These are phyloP conservation scores for Odocoileus hemionus DNA, from an alignment of 2,113 vertebrate genomes.

Conservation along the genomic window DNA sequence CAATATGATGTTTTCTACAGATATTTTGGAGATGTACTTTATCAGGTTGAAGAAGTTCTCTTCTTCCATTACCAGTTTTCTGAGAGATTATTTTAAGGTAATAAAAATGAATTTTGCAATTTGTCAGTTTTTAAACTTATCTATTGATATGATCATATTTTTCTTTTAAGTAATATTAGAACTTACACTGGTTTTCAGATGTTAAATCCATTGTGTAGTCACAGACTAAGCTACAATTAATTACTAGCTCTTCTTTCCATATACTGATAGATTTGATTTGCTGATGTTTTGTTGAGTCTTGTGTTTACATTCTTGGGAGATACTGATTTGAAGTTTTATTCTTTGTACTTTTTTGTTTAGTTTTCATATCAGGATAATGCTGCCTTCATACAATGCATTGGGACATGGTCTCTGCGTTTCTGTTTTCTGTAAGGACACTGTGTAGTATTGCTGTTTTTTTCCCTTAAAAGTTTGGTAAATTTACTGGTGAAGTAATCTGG, in stretches of 20 bases:
- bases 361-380: neutral
- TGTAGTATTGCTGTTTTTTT: neutral
- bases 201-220: neutral
- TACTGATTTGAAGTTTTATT: neutral
- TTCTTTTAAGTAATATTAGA: neutral
- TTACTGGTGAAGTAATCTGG: neutral
- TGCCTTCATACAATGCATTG: neutral
- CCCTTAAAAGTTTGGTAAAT: neutral
- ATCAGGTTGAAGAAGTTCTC: neutral
- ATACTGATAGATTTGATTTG: neutral
- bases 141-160: neutral
- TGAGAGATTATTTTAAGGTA: neutral
- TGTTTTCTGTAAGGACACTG: neutral
- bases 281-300: neutral
- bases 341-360: neutral
- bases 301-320: neutral
- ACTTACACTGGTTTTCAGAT: neutral
- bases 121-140: neutral
- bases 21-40: neutral
- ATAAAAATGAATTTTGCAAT: neutral
- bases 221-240: neutral
- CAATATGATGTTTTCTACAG: neutral
- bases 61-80: neutral
- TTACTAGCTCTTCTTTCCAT: neutral
- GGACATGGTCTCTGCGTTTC: neutral